Percentiles rank a stretch among this genome's conserved stretches.
phyloP scores from a whole-genome alignment of 2,888 invertebrate genomes.

The Phyto melanocephala region DNA sequence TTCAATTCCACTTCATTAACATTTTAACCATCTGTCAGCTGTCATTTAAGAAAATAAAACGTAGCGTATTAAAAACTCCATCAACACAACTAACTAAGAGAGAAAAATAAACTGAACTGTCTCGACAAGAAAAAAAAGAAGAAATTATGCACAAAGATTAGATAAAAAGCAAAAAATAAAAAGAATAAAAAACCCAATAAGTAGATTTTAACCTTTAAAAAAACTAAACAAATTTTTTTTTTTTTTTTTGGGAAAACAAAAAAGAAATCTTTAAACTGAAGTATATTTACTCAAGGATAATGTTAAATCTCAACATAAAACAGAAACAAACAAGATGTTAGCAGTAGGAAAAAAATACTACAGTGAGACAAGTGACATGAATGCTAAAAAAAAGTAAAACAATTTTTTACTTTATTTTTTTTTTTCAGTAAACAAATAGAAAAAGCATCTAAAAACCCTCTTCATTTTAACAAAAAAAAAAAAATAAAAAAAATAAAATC shows the following conservation, averaged over 20 bases:
- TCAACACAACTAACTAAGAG: not conserved
- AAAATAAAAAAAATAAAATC: conserved; percentile 22
- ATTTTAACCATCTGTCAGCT: conserved; percentile 56
- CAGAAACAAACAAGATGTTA: conserved; percentile 37
- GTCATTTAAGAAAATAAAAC: conserved; percentile 50
- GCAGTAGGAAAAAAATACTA: not conserved
- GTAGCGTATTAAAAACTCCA: conserved; percentile 23
- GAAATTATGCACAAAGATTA: conserved; percentile 18
- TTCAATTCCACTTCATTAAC: conserved; percentile 41
- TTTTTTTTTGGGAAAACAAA: not conserved
- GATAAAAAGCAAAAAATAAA: not conserved
- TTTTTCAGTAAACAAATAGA: not conserved
- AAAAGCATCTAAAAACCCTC: conserved; percentile 25
- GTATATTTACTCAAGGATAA: conserved; percentile 54
- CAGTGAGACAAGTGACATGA: conserved; percentile 27
- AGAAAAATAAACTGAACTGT: not conserved
- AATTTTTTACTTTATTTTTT: conserved; percentile 25
- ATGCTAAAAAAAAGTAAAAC: conserved; percentile 43
- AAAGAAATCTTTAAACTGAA: not conserved
- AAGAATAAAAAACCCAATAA: conserved; percentile 17
- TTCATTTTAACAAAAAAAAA: conserved; percentile 1
- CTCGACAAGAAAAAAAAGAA: not conserved
- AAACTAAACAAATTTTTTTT: not conserved
- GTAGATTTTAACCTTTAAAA: conserved; percentile 1
- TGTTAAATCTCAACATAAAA: conserved; percentile 48